Base-by-base conservation (phyloP, 2,113 vertebrate genomes). In the Misgurnus mizolepis region DNA sequence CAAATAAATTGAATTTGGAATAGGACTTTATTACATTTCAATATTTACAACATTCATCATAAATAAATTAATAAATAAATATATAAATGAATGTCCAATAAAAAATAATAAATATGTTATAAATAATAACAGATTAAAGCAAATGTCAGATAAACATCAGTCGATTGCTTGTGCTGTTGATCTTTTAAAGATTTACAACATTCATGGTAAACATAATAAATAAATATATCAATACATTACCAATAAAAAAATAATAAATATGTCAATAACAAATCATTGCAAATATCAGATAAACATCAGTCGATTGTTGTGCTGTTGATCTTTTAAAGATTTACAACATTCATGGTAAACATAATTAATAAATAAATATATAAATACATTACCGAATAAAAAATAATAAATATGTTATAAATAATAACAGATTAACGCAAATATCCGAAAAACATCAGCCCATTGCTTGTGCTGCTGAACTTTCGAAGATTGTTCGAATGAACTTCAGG, bases 361-460 rank as follows among this genome's bases (percentile, higher is more conserved):
- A 1, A 39, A 58, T 72, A 72, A 56, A 72, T 72, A 72, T 11
- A 58, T 27, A 60, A 73, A 73, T 73, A 73, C 8, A 17, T 43
- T 3, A 22, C 22, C 22, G 22, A 22, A 22, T 34, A 34, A 34
- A 34, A 2, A 34, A 34, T 34, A 34, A 34, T 34, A 34, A 34
- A 34, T 34, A 34, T 34, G 22, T 22, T 22, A 34, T 34, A 34
- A 34, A 34, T 18, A 34, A 34, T 18, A n/a, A 7, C 40, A 12
- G 40, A 49, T 22, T 45, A 6, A 68, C 6, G 4, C 39, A 67
- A 68, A 49, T 12, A 68, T 2, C 47, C 4, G 4, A 4, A n/a
- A 7, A 14, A 49, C 14, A 72, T 41, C 50, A 64, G 27, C 56
- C 17, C 2, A 5, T 41, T 3, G 15, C 10, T 34, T 6, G 1